Percentiles rank a stretch among this genome's conserved stretches.
Evolutionary conservation across 2,888 invertebrate genomes (phyloP).

Genomic region (Crematogaster levior): DNA sequence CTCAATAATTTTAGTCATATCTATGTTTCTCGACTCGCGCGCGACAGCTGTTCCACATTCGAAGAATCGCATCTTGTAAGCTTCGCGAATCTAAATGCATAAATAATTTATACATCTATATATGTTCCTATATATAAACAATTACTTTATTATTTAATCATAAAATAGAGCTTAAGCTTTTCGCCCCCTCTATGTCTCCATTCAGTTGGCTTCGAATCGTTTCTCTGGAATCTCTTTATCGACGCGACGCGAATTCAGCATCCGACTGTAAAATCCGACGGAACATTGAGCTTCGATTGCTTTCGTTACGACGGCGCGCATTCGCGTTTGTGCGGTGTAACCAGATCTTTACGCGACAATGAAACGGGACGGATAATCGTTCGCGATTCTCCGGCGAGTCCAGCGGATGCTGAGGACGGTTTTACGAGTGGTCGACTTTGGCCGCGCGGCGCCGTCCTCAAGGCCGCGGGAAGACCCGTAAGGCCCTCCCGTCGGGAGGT

Average conservation of each 20-base stretch:
- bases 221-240: conserved; percentile 23
- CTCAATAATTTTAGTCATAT: conserved; percentile 27
- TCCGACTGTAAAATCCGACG: conserved; percentile 34
- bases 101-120: neutral
- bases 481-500: conserved; percentile 71
- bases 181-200: neutral
- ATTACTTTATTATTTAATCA: neutral
- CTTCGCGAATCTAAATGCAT: neutral
- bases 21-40: conserved; percentile 2
- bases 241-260: neutral
- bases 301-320: neutral
- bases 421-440: conserved; percentile 57
- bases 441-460: conserved; percentile 56
- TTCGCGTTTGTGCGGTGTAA: conserved; percentile 7
- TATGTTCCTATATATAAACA: neutral
- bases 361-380: conserved; percentile 39
- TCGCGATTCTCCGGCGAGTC: conserved; percentile 16
- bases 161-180: neutral
- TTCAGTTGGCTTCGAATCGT: neutral
- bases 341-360: conserved; percentile 51
- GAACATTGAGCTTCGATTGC: neutral
- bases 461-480: conserved; percentile 60
- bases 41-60: neutral
- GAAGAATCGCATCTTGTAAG: neutral
- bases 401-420: conserved; percentile 38